Percentiles rank a stretch among this genome's conserved stretches.
Conservation (phyloP, 2,888 invertebrate species). For the Punctoribates punctum region DNA sequence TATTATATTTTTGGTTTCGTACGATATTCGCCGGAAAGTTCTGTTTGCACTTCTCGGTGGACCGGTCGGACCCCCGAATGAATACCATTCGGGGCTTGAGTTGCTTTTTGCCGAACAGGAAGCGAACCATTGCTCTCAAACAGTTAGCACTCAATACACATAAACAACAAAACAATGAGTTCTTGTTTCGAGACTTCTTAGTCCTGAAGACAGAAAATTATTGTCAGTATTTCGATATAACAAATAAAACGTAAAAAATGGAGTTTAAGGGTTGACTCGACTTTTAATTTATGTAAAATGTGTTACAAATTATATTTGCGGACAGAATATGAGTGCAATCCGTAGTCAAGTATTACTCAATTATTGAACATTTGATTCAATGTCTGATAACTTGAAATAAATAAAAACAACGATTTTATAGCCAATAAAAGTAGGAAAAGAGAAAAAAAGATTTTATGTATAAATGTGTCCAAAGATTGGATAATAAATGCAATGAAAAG, state of each 20-base stretch:
- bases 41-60: not conserved
- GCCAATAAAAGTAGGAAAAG: not conserved
- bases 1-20: slow-evolving; percentile 95
- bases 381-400: not conserved
- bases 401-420: not conserved
- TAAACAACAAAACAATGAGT: slow-evolving; percentile 30
- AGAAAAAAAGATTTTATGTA: not conserved
- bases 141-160: slow-evolving; percentile 31
- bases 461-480: too few species aligned
- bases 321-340: too few species aligned
- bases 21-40: slow-evolving; percentile 92
- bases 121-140: slow-evolving; percentile 37
- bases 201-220: not conserved
- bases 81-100: slow-evolving; percentile 39
- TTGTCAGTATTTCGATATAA: not conserved
- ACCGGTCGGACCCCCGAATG: not conserved
- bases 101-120: slow-evolving; percentile 41
- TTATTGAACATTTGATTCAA: not conserved
- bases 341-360: too few species aligned
- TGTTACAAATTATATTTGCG: too few species aligned
- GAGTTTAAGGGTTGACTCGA: not conserved
- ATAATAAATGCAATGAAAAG: too few species aligned
- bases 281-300: too few species aligned
- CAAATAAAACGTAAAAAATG: not conserved
- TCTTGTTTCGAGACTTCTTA: not conserved